phyloP scores from a whole-genome alignment of 2,113 vertebrate species.

The Sinocyclocheilus rhinocerous region DNA sequence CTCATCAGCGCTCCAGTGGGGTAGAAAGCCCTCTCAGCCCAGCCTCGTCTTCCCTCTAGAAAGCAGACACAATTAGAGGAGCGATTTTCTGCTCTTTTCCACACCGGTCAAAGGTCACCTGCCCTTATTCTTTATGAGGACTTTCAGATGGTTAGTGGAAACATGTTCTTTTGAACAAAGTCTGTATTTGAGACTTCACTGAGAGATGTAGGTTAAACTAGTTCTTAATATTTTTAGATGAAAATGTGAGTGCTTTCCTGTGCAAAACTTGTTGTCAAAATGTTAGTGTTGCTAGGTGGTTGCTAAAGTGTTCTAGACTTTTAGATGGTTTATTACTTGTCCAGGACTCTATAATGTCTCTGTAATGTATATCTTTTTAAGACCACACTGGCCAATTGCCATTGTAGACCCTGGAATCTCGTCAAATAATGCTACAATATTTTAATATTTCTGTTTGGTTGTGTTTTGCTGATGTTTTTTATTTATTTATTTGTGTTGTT shows the following conservation, averaged over 20 bases:
- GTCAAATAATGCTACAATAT: not conserved
- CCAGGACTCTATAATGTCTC: not conserved
- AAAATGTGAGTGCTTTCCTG: not conserved
- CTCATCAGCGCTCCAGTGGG: slow-evolving; percentile 30
- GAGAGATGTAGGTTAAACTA: not conserved
- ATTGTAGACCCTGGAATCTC: not conserved
- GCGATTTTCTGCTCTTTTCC: slow-evolving; percentile 15
- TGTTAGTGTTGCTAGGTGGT: not conserved
- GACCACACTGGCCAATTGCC: not conserved
- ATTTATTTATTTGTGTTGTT: too few species aligned
- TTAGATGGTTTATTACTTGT: not conserved
- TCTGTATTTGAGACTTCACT: not conserved
- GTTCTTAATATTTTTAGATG: not conserved
- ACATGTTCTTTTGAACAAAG: not conserved
- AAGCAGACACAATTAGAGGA: slow-evolving; percentile 28
- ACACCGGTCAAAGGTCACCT: slow-evolving; percentile 25
- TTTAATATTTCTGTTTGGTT: not conserved
- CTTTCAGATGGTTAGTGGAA: not conserved
- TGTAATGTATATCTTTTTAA: not conserved
- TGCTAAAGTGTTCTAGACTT: not conserved
- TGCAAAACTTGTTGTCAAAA: not conserved
- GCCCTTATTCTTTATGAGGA: not conserved
- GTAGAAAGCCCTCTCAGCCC: not conserved
- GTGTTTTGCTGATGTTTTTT: not conserved
- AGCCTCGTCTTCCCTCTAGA: not conserved